A percentile compares a stretch with the other conserved stretches of the same genome.
Conservation (phyloP, 2,888 invertebrate species). For the Lochmaea crataegi region DNA sequence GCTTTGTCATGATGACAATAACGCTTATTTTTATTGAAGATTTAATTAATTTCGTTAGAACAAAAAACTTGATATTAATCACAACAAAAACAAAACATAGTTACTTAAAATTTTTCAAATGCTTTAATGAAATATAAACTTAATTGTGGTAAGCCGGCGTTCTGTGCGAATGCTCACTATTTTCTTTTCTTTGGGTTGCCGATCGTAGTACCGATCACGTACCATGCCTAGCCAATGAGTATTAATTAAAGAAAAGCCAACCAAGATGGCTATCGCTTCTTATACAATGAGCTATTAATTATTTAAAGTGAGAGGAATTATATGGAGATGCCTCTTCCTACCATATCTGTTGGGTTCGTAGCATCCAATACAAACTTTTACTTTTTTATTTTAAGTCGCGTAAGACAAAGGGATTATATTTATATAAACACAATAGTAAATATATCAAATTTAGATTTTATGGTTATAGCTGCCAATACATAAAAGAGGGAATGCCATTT, state of each 20-base stretch:
- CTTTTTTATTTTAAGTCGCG: conserved; percentile 3
- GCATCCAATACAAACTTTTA: conserved; percentile 7
- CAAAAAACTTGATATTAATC: not conserved
- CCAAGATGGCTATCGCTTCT: conserved; percentile 43
- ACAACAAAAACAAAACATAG: not conserved
- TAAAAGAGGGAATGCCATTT: not conserved
- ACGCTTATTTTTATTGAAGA: no score
- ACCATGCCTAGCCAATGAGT: conserved; percentile 43
- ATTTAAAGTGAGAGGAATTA: conserved; percentile 44
- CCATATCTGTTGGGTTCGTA: conserved; percentile 29
- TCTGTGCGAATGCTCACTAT: conserved; percentile 13
- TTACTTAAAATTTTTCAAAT: not conserved
- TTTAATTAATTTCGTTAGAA: not conserved
- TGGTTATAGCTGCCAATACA: not conserved
- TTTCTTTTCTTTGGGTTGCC: conserved; percentile 14
- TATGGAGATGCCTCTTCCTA: conserved; percentile 37
- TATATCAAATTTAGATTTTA: conserved; percentile 26
- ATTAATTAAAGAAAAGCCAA: conserved; percentile 48
- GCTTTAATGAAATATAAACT: not conserved
- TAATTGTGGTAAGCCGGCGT: conserved; percentile 9
- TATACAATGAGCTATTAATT: conserved; percentile 47
- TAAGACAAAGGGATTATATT: conserved; percentile 16
- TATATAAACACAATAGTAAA: conserved; percentile 20
- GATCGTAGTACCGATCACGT: conserved; percentile 38
- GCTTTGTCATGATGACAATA: no score